These are phyloP conservation scores for Rapana venosa DNA, from an alignment of 2,888 invertebrate genomes.

Conservation along the genomic window DNA sequence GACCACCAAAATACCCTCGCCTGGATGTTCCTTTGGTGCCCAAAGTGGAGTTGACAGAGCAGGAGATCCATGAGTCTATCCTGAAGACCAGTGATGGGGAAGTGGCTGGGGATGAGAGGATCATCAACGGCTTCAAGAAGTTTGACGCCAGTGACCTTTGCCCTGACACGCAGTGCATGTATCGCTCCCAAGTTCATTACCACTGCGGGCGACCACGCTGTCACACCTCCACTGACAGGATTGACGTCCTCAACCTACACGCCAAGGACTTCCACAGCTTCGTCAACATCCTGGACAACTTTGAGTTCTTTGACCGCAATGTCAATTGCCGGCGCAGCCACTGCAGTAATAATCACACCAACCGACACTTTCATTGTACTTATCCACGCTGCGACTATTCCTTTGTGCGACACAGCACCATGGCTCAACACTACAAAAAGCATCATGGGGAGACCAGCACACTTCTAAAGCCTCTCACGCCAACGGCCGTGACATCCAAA, in stretches of 20 bases:
- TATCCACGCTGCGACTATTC: slow-evolving; percentile 85
- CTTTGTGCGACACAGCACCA: slow-evolving; percentile 86
- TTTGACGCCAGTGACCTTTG: slow-evolving; percentile 81
- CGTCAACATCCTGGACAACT: slow-evolving; percentile 89
- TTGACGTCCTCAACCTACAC: slow-evolving; percentile 88
- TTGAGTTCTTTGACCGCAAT: slow-evolving; percentile 88
- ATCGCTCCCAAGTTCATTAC: slow-evolving; percentile 86
- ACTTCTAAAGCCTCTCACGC: not conserved
- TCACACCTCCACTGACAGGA: slow-evolving; percentile 89
- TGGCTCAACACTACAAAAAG: slow-evolving; percentile 86
- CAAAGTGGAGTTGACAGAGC: slow-evolving; percentile 69
- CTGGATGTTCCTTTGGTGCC: slow-evolving; percentile 73
- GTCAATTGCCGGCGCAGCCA: slow-evolving; percentile 85
- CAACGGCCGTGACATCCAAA: slow-evolving; percentile 39
- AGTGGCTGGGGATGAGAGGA: slow-evolving; percentile 37
- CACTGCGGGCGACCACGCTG: slow-evolving; percentile 91
- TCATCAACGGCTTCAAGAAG: slow-evolving; percentile 71
- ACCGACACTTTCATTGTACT: slow-evolving; percentile 88
- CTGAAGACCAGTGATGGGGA: slow-evolving; percentile 35
- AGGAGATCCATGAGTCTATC: slow-evolving; percentile 63
- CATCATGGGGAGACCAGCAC: slow-evolving; percentile 77
- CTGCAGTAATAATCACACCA: slow-evolving; percentile 85
- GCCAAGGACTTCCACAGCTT: slow-evolving; percentile 91
- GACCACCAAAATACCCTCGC: slow-evolving; percentile 93
- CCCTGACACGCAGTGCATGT: slow-evolving; percentile 86